A percentile compares a stretch with the other conserved stretches of the same genome.
These are phyloP conservation scores for Xenus cinereus DNA, from an alignment of 2,113 vertebrate species.

Conservation along the genomic window DNA sequence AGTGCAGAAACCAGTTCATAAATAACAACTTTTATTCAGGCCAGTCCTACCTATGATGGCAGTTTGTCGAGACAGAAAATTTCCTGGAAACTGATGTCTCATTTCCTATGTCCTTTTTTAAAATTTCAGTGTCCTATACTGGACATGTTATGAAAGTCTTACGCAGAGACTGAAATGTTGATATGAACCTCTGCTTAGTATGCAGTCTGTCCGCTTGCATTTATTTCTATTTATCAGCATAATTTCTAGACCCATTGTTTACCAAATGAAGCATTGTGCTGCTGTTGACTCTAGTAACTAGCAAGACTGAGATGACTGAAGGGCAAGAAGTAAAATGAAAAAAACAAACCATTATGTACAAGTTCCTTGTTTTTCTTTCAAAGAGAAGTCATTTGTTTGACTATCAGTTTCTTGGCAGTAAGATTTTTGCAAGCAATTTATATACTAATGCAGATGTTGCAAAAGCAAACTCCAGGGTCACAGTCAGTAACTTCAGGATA, in stretches of 20 bases:
- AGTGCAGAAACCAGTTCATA: background rate
- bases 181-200: background rate
- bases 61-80: background rate
- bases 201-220: background rate
- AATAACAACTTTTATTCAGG: background rate
- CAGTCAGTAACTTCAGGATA: background rate
- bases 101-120: background rate
- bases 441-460: background rate
- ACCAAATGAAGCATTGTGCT: background rate
- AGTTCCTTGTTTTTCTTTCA: background rate
- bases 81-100: background rate
- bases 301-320: background rate
- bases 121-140: background rate
- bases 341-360: background rate
- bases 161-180: background rate
- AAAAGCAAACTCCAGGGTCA: background rate
- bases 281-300: background rate
- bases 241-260: background rate
- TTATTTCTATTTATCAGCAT: conserved; percentile 1
- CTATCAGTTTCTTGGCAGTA: background rate
- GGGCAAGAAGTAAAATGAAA: background rate
- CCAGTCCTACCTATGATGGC: background rate
- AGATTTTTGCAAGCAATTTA: background rate
- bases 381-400: background rate
- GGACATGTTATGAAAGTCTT: background rate